Conservation (phyloP, 2,113 vertebrate genomes). For the Argyrosomus japonicus region DNA sequence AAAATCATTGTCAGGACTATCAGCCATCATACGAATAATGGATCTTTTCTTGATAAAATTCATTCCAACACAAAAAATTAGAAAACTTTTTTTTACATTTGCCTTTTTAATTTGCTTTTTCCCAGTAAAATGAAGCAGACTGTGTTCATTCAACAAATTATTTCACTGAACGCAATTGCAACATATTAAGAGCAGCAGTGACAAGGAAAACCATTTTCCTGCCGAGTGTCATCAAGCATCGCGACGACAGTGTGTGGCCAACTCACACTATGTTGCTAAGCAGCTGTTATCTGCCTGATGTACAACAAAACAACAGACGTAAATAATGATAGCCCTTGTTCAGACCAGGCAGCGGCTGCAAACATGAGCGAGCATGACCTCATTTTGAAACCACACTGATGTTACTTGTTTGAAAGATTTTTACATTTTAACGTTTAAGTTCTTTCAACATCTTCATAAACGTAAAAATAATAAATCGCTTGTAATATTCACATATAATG, state of each 20-base stretch:
- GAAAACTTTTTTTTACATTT: neutral
- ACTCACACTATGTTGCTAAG: constrained; percentile 51
- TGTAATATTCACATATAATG: neutral
- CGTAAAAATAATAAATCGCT: neutral
- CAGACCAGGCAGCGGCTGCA: neutral
- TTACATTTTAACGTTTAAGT: neutral
- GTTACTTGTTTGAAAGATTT: neutral
- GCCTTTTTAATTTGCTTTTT: neutral
- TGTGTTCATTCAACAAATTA: neutral
- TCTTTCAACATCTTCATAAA: neutral
- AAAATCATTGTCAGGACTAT: neutral
- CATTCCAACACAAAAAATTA: neutral
- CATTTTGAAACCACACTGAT: neutral
- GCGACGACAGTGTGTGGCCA: constrained; percentile 19
- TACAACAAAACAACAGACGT: constrained; percentile 37
- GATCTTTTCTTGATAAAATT: neutral
- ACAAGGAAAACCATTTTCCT: constrained; percentile 33
- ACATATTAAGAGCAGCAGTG: constrained; percentile 15
- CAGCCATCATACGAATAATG: neutral
- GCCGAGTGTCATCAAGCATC: constrained; percentile 11
- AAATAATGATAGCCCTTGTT: constrained; percentile 43
- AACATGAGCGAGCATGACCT: neutral
- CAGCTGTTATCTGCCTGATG: constrained; percentile 50
- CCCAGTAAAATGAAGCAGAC: constrained; percentile 2
- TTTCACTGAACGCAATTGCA: neutral